These are phyloP conservation scores for Thunnus albacares DNA, from an alignment of 2,797 vertebrate species.

Conservation along the genomic window DNA sequence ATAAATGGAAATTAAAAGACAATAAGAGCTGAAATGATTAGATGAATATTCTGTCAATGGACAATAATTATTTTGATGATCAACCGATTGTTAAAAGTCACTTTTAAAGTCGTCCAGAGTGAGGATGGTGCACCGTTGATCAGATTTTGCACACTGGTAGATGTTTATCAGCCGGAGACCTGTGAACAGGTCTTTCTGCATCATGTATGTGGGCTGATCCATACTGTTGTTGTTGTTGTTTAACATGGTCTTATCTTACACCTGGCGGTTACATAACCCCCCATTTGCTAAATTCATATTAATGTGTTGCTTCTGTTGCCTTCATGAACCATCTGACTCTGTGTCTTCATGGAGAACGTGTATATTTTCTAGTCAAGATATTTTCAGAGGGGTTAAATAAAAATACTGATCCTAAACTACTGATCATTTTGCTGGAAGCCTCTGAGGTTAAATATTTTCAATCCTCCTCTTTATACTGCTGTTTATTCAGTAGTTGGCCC, in stretches of 20 bases:
- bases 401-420: neutral
- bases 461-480: neutral
- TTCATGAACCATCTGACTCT: neutral
- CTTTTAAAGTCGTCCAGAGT: no score
- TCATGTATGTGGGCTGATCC: neutral
- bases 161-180: neutral
- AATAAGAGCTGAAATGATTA: no score
- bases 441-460: neutral
- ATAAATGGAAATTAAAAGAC: no score
- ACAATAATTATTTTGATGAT: no score
- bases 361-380: neutral
- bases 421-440: neutral
- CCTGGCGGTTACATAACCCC: neutral
- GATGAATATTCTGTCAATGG: no score
- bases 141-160: neutral
- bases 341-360: no score
- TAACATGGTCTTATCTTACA: neutral
- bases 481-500: neutral
- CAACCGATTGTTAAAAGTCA: no score
- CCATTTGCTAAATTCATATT: neutral
- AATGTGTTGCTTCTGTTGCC: neutral
- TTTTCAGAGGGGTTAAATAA: conserved; percentile 3
- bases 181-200: neutral
- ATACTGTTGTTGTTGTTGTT: neutral
- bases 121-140: neutral